Evolutionary conservation across 92 coral and sea anemone genomes (phyloP).

Genomic region (Zoanthus gigantus): DNA sequence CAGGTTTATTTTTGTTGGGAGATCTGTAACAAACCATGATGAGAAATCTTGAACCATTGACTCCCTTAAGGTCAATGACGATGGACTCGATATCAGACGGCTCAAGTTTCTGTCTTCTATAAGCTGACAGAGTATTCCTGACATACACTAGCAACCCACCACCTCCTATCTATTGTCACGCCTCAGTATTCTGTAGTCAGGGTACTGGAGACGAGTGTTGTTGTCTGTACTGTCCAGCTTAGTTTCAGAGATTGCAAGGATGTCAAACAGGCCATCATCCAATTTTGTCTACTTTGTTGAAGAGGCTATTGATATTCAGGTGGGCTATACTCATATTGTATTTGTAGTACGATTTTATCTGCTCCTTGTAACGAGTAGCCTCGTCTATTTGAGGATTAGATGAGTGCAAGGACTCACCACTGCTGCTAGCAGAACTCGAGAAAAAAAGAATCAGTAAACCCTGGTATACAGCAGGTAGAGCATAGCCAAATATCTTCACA

Average conservation of each 20-base stretch:
- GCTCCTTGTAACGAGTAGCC: constrained; percentile 7
- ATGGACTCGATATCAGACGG: constrained; percentile 58
- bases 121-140: constrained; percentile 13
- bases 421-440: constrained; percentile 13
- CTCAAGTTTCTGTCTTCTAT: constrained; percentile 61
- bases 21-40: constrained; percentile 37
- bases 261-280: constrained; percentile 9
- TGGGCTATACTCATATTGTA: background rate
- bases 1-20: constrained; percentile 35
- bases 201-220: constrained; percentile 7
- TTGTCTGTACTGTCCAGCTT: background rate
- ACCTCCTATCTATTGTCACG: constrained; percentile 5
- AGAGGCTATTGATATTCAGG: constrained; percentile 4
- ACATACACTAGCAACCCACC: constrained; percentile 12
- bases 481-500: constrained; percentile 6
- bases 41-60: constrained; percentile 21
- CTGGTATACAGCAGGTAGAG: background rate
- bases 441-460: constrained; percentile 6
- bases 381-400: constrained; percentile 4
- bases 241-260: constrained; percentile 8
- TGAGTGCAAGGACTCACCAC: constrained; percentile 3
- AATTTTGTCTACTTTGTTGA: constrained; percentile 2
- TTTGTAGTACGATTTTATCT: constrained; percentile 5
- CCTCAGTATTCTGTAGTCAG: constrained; percentile 9
- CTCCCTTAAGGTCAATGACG: constrained; percentile 48